Evolutionary conservation across 2,888 invertebrate genomes (phyloP), one percentile per base, ranked within the genome.

Genomic region (Drosophila nr. fundita): DNA sequence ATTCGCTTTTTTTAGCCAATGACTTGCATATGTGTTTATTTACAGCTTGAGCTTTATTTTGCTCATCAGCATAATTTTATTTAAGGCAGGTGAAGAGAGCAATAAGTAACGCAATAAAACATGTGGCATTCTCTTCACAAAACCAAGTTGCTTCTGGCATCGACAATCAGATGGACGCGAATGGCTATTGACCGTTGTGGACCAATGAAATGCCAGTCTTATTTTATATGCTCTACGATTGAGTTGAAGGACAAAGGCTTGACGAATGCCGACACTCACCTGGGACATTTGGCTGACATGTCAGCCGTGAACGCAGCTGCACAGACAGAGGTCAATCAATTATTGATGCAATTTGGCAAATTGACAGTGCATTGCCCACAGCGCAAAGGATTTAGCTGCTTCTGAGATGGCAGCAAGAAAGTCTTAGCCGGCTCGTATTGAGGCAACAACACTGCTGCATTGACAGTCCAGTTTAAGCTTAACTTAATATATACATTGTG

Each of bases 301-400:
- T 54, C 58, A 42, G 30, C 18, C 11, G 32, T 36, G 10, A 32
- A 13, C 49, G 5, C 3, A n/a, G 21, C 40, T 50, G 62, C 48
- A 69, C 52, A 65, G 59, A 24, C 27, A 36, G 38, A 49, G 57
- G 21, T 36, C 49, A 62, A 74, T 79, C 70, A 70, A 76, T 75
- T 59, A 78, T 70, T 75, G 58, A 80, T 79, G 67, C 70, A 79
- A 71, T 78, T 76, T 67, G 34, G 18, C 42, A 80, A 80, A 71
- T 75, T 67, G 76, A 52, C 64, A 67, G 45, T 53, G 60, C 53
- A 58, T 29, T 45, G 30, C 5, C 8, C 11, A n/a, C 3, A 24
- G 40, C 50, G 11, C 18, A 52, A n/a, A 29, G 42, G 24, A 50
- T 34, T 53, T 45, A 6, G 21, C 42, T 32, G 18, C 30, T 40